Base-by-base conservation (phyloP, 2,888 invertebrate species). In the Incurvaria masculella region DNA sequence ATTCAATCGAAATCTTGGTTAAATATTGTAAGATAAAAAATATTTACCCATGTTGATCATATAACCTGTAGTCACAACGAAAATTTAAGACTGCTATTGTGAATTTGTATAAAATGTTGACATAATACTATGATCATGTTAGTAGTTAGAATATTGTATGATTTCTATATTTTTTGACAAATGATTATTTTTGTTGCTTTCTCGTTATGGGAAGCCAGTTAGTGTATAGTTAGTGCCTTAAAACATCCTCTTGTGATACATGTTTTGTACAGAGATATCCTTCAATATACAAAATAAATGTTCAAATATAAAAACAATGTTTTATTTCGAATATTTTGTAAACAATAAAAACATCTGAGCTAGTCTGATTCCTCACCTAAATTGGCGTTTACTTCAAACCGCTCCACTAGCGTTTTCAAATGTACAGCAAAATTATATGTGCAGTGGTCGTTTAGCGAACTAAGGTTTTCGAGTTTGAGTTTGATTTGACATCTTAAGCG, bases 11-110 rank as follows among this genome's bases (percentile, higher is more conserved):
- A 50, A 47, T 46, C 42, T 23, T 50, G 47, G 21, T 44, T 38
- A 43, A 39, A 49, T 45, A 48, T 42, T 45, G 54, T 54, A 53
- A 50, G 42, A 50, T 55, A 53, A 55, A 52, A 51, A 54, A 52
- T 46, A 57, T 63, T 60, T 56, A 61, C 58, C 4, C 21, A 16
- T 33, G 33, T 33, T 18, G 57, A 64, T 64, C 58, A 60, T 61
- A 58, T 62, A 63, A 71, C 72, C 73, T 66, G 71, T 78, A 74
- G 76, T 78, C 76, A 75, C 78, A 76, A 76, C 69, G 74, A 72
- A 74, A 42, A 70, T 69, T 68, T 72, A 76, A 78, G 76, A 78
- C 76, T 76, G 76, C 75, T 60, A 65, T 71, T 72, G 64, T 69
- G 70, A 61, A 54, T 21, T 5, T 43, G 8, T 5, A 21, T 21